A percentile compares a stretch with the other conserved stretches of the same genome.
phyloP scores from a whole-genome alignment of 1,140 invertebrate genomes.

The Hyles vespertilio region DNA sequence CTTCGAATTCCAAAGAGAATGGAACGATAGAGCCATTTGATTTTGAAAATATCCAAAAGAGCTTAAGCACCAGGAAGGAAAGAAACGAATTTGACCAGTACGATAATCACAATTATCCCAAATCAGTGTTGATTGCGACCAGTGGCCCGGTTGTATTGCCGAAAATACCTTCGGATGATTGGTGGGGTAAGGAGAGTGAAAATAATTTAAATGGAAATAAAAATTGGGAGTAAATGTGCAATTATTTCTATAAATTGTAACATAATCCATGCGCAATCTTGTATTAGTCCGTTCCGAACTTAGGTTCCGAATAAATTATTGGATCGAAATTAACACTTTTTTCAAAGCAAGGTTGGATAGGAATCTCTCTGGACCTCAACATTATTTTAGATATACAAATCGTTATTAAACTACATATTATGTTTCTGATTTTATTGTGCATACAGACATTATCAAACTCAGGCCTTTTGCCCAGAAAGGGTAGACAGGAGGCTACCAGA shows the following conservation, averaged over 20 bases:
- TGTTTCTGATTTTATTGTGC: too few relatives aligned
- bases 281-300: too few relatives aligned
- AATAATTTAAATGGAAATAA: neutral
- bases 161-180: slow-evolving; percentile 8
- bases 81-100: slow-evolving; percentile 41
- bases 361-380: too few relatives aligned
- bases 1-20: neutral
- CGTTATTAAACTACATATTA: too few relatives aligned
- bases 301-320: too few relatives aligned
- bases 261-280: too few relatives aligned
- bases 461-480: too few relatives aligned
- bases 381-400: too few relatives aligned
- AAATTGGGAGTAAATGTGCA: slow-evolving; percentile 7
- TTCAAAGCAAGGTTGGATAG: too few relatives aligned
- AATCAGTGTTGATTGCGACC: slow-evolving; percentile 16
- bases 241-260: neutral
- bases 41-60: slow-evolving; percentile 5
- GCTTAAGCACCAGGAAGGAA: slow-evolving; percentile 20
- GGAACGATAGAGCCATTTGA: neutral
- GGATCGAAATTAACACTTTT: too few relatives aligned
- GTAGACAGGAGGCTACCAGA: too few relatives aligned
- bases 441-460: too few relatives aligned
- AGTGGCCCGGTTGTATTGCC: slow-evolving; percentile 23
- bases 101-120: slow-evolving; percentile 25
- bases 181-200: slow-evolving; percentile 9